phyloP scores from a whole-genome alignment of 2,113 vertebrate genomes.

The Meriones unguiculatus region DNA sequence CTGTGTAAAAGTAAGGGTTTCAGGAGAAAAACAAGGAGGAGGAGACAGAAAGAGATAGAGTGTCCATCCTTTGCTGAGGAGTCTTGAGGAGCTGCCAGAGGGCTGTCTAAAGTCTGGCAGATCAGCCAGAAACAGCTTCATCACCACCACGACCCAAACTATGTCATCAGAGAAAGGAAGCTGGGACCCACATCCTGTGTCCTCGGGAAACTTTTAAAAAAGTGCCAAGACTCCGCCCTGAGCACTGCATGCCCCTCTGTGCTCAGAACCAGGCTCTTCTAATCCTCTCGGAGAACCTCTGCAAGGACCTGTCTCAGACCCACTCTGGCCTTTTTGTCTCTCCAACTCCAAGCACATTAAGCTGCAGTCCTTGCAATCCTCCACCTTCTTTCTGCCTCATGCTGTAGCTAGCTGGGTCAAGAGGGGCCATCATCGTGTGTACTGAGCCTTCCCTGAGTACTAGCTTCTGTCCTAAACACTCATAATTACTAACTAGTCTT shows the following conservation, averaged over 20 bases:
- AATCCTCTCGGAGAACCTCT: not conserved
- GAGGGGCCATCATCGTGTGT: not conserved
- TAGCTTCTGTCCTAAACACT: not conserved
- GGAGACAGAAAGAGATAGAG: not conserved
- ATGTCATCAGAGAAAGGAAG: not conserved
- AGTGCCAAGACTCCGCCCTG: no score
- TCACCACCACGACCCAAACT: not conserved
- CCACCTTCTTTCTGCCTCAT: not conserved
- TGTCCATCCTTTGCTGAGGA: not conserved
- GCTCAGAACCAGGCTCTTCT: not conserved
- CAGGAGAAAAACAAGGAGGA: not conserved
- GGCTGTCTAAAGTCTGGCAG: not conserved
- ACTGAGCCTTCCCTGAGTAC: no score
- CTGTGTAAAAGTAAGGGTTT: not conserved
- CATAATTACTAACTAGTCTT: not conserved
- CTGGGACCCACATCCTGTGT: not conserved
- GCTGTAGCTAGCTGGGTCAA: not conserved
- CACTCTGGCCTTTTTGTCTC: not conserved
- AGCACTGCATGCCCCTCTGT: fast-evolving
- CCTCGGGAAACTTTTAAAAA: not conserved
- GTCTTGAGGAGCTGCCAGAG: not conserved
- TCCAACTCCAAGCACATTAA: fast-evolving
- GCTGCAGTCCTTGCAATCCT: not conserved
- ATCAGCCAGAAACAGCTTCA: not conserved
- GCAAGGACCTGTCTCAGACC: fast-evolving